Conservation (phyloP, 1,140 invertebrate genomes). For the Drosophila orena region DNA sequence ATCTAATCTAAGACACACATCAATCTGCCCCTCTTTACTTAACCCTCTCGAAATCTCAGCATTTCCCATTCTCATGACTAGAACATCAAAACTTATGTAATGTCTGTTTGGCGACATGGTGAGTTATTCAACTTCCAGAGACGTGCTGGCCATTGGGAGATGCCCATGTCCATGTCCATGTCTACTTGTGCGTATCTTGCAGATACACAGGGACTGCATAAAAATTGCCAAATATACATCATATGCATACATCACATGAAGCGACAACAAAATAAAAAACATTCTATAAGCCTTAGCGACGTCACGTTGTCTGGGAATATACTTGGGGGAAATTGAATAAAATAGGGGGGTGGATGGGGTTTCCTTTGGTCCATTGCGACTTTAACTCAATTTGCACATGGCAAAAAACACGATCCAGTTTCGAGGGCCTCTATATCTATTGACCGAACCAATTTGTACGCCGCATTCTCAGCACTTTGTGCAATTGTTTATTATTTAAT, state of each 20-base stretch:
- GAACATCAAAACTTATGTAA: constrained; percentile 34
- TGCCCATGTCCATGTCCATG: neutral
- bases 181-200: constrained; percentile 49
- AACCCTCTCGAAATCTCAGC: constrained; percentile 22
- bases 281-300: constrained; percentile 16
- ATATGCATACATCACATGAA: constrained; percentile 49
- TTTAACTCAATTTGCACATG: constrained; percentile 58
- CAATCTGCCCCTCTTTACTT: constrained; percentile 21
- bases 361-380: constrained; percentile 53
- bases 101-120: constrained; percentile 17
- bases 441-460: constrained; percentile 42
- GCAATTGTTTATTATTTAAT: constrained; percentile 70
- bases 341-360: constrained; percentile 3
- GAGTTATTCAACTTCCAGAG: constrained; percentile 7
- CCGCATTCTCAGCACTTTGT: constrained; percentile 48
- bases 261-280: neutral
- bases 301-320: constrained; percentile 44
- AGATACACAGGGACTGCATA: constrained; percentile 45
- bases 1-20: constrained; percentile 48
- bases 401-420: constrained; percentile 42
- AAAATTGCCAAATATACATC: constrained; percentile 43
- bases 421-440: constrained; percentile 31
- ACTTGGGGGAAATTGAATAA: neutral
- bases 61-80: constrained; percentile 10
- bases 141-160: constrained; percentile 28